A percentile compares a stretch with the other conserved stretches of the same genome.
Evolutionary conservation across 2,888 invertebrate species (phyloP).

Genomic region (Drosophila tanythrix): DNA sequence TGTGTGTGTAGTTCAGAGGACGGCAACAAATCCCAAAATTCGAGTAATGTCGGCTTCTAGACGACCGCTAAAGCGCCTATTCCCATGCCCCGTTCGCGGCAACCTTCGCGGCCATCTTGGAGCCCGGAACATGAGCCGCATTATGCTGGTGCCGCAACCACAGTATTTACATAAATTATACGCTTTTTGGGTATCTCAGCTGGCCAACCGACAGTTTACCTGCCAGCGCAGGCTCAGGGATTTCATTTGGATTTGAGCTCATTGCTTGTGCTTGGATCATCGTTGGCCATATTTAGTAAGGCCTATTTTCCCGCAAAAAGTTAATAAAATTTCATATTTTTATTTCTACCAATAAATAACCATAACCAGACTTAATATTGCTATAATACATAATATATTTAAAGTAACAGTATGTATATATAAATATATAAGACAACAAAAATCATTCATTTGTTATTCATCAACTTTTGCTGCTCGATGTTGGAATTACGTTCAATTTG

Average conservation of each 20-base stretch:
- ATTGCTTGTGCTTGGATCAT: neutral
- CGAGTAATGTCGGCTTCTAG: constrained; percentile 17
- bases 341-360: neutral
- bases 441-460: neutral
- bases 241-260: neutral
- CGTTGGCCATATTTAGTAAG: neutral
- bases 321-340: neutral
- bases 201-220: constrained; percentile 38
- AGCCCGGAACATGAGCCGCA: constrained; percentile 35
- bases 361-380: neutral
- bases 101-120: constrained; percentile 48
- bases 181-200: constrained; percentile 58
- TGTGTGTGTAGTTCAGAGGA: constrained; percentile 24
- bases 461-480: rapidly evolving
- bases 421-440: too few relatives aligned
- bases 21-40: constrained; percentile 38
- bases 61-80: constrained; percentile 7
- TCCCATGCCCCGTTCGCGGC: constrained; percentile 9
- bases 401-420: too few relatives aligned
- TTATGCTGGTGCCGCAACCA: constrained; percentile 63
- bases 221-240: neutral
- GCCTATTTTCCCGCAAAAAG: neutral
- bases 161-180: constrained; percentile 83
- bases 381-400: too few relatives aligned
- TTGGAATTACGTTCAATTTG: neutral